A percentile compares a stretch with the other conserved stretches of the same genome.
Evolutionary conservation across 2,113 vertebrate species (phyloP).

Genomic region (Perca schrenkii): DNA sequence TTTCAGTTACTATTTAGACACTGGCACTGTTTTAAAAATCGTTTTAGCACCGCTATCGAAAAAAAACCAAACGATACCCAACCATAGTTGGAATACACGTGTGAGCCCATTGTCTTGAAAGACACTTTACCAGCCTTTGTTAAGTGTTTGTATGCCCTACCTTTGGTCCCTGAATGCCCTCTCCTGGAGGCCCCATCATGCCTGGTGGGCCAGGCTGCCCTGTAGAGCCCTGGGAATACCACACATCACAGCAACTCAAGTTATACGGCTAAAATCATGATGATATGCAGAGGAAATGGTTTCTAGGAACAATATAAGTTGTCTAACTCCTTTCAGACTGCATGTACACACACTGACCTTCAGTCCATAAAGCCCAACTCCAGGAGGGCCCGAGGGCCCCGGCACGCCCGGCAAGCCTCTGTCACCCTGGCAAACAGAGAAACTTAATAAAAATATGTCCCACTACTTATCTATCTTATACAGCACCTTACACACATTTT

Average conservation of each 20-base stretch:
- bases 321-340: neutral
- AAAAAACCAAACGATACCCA: no score
- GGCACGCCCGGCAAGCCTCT: constrained; percentile 81
- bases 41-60: no score
- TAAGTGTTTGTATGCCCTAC: constrained; percentile 69
- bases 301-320: neutral
- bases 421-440: constrained; percentile 82
- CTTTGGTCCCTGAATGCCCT: constrained; percentile 89
- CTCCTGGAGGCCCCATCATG: constrained; percentile 80
- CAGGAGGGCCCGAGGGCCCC: constrained; percentile 81
- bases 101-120: neutral
- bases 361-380: constrained; percentile 81
- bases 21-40: no score
- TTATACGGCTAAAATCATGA: neutral
- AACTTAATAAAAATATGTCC: constrained; percentile 16
- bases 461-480: neutral
- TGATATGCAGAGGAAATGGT: neutral
- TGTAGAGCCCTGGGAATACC: constrained; percentile 79
- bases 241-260: neutral
- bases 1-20: no score
- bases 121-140: no score
- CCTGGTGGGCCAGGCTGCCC: constrained; percentile 86
- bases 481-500: neutral
- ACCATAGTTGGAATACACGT: neutral
- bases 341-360: constrained; percentile 80